Conservation (phyloP, 2,113 vertebrate genomes). For the Catharus bicknelli region DNA sequence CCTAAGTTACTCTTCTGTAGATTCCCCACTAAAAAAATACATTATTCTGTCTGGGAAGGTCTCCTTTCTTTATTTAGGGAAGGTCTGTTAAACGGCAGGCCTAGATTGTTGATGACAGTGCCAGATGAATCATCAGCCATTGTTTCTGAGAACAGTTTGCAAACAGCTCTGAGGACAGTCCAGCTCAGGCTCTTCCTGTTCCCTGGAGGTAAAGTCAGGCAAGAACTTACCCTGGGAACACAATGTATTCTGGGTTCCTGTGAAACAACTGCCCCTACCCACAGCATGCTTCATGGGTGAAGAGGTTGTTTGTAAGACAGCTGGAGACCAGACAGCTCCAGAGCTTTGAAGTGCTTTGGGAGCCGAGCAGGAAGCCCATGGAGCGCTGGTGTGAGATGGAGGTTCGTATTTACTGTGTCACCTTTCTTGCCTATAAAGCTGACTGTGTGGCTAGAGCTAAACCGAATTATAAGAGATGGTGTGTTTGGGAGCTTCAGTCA, state of each 20-base stretch:
- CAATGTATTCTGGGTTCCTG: constrained; percentile 35
- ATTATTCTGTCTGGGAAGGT: not conserved
- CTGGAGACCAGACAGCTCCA: not conserved
- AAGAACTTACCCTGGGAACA: constrained; percentile 40
- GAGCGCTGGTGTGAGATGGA: not conserved
- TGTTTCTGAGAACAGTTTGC: constrained; percentile 49
- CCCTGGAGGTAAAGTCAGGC: constrained; percentile 38
- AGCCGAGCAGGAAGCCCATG: not conserved
- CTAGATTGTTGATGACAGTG: not conserved
- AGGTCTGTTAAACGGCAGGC: constrained; percentile 4
- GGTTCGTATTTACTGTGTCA: not conserved
- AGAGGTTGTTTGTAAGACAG: constrained; percentile 37
- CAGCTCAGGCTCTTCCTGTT: constrained; percentile 48
- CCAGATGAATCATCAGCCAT: constrained; percentile 58
- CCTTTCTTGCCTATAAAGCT: not conserved
- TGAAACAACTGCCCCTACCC: constrained; percentile 43
- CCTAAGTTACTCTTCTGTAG: not conserved
- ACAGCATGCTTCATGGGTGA: constrained; percentile 12
- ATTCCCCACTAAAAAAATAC: not conserved
- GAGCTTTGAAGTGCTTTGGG: constrained; percentile 12
- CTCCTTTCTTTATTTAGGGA: constrained; percentile 6
- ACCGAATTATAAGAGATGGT: not conserved
- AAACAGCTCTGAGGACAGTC: constrained; percentile 45
- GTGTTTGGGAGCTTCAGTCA: not conserved
- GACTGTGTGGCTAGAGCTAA: not conserved